phyloP scores from a whole-genome alignment of 1,140 invertebrate species.

The Euura lappo region DNA sequence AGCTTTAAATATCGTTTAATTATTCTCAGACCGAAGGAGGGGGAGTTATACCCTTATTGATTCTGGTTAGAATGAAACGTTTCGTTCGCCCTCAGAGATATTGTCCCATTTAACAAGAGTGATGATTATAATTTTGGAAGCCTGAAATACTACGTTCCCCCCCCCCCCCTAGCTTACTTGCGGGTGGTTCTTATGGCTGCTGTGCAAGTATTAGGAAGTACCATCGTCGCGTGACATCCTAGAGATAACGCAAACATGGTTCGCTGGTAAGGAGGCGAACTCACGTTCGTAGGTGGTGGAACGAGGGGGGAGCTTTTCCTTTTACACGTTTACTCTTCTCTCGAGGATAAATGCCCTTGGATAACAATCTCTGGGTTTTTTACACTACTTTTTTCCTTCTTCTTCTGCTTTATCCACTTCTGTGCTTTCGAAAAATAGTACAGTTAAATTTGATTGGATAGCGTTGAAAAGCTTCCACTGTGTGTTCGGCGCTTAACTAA shows the following conservation, averaged over 20 bases:
- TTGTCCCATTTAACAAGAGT: conserved; percentile 25
- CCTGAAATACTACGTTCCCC: conserved; percentile 2
- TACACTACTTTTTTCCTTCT: conserved; percentile 6
- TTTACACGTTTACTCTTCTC: conserved; percentile 21
- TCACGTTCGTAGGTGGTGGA: neutral
- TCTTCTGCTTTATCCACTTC: conserved; percentile 6
- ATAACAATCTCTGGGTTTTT: conserved; percentile 22
- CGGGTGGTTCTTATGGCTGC: neutral
- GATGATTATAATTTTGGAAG: conserved; percentile 33
- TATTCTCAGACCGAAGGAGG: too few species aligned
- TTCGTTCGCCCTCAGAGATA: conserved; percentile 11
- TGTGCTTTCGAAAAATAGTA: neutral
- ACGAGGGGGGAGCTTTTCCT: too few species aligned
- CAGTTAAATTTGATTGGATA: too few species aligned
- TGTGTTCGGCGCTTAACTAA: too few species aligned
- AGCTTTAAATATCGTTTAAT: too few species aligned
- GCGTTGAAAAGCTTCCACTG: too few species aligned
- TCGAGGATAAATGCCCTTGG: conserved; percentile 21
- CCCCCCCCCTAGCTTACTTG: neutral
- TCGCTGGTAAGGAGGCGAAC: neutral
- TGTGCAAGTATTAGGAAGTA: conserved; percentile 28
- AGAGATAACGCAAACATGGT: conserved; percentile 39
- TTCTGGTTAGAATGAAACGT: neutral
- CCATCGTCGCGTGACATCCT: conserved; percentile 26
- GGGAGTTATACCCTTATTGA: too few species aligned